Evolutionary conservation across 2,888 invertebrate genomes (phyloP).

Genomic region (Drosophila affinis): DNA sequence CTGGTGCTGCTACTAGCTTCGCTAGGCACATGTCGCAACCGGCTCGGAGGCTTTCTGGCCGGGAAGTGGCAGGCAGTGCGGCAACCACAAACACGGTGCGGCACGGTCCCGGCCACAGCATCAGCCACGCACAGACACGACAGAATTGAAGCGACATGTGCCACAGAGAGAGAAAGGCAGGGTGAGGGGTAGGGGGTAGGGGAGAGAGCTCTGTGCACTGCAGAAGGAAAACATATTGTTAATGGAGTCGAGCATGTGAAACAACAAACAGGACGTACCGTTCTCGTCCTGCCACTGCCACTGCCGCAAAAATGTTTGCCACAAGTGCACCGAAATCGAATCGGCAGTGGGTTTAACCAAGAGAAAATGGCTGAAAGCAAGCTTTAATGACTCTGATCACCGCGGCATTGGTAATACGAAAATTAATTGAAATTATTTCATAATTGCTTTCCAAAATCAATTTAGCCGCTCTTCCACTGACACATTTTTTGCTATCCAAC

Average conservation of each 20-base stretch:
- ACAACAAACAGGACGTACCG: constrained; percentile 61
- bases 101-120: constrained; percentile 14
- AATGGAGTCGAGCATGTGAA: constrained; percentile 77
- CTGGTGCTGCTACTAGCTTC: constrained; percentile 5
- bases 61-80: constrained; percentile 14
- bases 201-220: constrained; percentile 33
- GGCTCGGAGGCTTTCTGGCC: constrained; percentile 30
- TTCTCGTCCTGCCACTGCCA: constrained; percentile 8
- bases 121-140: constrained; percentile 28
- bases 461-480: not conserved
- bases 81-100: constrained; percentile 43
- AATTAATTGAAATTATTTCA: constrained; percentile 21
- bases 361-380: constrained; percentile 2
- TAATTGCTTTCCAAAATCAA: constrained; percentile 6
- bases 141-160: constrained; percentile 55
- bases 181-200: not conserved
- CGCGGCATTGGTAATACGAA: not conserved
- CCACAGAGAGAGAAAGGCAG: not conserved
- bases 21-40: constrained; percentile 37
- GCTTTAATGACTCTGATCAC: constrained; percentile 22
- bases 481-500: too few relatives aligned
- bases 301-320: constrained; percentile 14
- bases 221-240: constrained; percentile 72
- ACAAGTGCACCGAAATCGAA: constrained; percentile 14
- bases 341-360: not conserved